These are phyloP conservation scores for Phyllotreta striolata DNA, from an alignment of 2,888 invertebrate species.

Conservation along the genomic window DNA sequence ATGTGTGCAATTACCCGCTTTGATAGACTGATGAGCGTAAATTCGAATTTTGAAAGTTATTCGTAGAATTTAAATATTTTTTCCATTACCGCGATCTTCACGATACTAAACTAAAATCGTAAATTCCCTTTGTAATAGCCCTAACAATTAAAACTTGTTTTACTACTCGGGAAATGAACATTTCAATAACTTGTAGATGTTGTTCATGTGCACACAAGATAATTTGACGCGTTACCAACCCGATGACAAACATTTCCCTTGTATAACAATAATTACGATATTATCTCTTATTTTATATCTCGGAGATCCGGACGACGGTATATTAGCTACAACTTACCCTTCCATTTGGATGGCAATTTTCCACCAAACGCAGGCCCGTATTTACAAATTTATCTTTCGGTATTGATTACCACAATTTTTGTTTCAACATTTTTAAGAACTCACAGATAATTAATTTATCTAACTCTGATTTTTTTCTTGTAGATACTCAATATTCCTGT, in stretches of 20 bases:
- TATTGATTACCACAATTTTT: not conserved
- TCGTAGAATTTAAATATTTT: no score
- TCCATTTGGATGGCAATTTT: slow-evolving; percentile 17
- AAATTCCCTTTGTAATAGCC: not conserved
- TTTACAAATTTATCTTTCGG: not conserved
- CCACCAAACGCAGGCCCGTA: slow-evolving; percentile 6
- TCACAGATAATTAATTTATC: no score
- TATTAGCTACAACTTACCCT: slow-evolving; percentile 23
- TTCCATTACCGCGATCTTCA: no score
- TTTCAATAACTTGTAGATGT: slow-evolving; percentile 12
- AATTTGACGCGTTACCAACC: slow-evolving; percentile 21
- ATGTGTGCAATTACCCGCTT: no score
- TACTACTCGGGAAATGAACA: not conserved
- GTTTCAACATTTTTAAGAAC: no score
- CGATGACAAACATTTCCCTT: slow-evolving; percentile 23
- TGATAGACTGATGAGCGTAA: no score
- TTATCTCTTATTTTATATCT: slow-evolving; percentile 20
- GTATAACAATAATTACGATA: slow-evolving; percentile 24
- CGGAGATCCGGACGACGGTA: slow-evolving; percentile 15
- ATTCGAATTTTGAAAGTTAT: no score
- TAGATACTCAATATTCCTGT: no score
- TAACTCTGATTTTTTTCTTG: no score
- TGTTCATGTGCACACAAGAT: slow-evolving; percentile 8
- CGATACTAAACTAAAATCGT: no score
- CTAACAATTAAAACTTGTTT: no score